Evolutionary conservation across 2,888 invertebrate species (phyloP).

Genomic region (Tinea semifulvella): DNA sequence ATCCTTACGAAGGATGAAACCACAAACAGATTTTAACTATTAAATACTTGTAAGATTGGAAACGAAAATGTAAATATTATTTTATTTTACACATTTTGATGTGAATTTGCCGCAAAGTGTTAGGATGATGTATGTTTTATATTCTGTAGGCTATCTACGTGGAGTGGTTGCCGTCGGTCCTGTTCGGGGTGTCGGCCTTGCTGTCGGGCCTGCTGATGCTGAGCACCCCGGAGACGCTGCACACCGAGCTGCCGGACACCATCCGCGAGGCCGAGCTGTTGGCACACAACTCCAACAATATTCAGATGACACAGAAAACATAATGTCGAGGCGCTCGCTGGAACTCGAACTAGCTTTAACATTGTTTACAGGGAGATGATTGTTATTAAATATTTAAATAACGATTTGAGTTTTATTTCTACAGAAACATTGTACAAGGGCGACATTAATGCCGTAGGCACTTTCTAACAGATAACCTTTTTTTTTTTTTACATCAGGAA

Average conservation of each 20-base stretch:
- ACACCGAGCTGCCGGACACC: conserved; percentile 68
- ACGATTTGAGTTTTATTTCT: no score
- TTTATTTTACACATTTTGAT: no score
- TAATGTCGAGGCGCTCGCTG: no score
- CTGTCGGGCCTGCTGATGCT: conserved; percentile 64
- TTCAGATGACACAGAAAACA: no score
- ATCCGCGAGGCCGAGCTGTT: conserved; percentile 66
- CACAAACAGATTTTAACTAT: background rate
- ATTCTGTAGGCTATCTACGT: conserved; percentile 53
- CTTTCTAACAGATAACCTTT: no score
- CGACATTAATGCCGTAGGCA: no score
- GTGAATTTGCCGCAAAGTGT: no score
- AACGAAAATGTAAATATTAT: background rate
- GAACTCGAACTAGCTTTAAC: no score
- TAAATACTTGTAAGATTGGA: background rate
- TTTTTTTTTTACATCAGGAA: no score
- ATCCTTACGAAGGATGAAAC: no score
- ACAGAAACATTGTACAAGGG: no score
- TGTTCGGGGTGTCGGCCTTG: conserved; percentile 66
- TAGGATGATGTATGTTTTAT: background rate
- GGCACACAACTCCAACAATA: background rate
- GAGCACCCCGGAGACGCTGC: conserved; percentile 71
- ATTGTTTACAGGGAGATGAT: background rate
- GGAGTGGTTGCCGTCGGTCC: conserved; percentile 63
- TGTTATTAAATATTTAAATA: no score